Evolutionary conservation across 2,888 invertebrate species (phyloP), one percentile per base, ranked within the genome.

Genomic region (Biston stratarius): DNA sequence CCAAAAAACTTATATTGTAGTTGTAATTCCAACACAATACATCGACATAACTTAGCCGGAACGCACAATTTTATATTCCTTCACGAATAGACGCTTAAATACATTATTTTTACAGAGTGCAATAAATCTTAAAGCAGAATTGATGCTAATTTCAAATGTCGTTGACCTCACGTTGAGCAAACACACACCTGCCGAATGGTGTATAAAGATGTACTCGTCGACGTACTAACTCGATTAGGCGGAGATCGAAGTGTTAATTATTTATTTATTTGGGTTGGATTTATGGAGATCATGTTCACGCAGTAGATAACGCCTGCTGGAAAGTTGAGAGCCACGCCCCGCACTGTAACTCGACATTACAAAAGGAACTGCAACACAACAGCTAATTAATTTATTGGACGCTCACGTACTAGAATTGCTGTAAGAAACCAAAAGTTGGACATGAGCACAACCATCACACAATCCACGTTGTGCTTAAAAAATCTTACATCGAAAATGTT

Each of bases 151-250:
- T 0, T 14, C 34, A n/a, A 6, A 14, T 59, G 65, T 42, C 60
- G 42, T 11, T 48, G 65, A 66, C 49, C 56, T 65, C 66, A 61
- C 61, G 56, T 45, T 34, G 40, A 45, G 42, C 36, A 61, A 45
- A 61, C 33, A 49, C 42, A 10, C 1, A 10, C 11, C 11, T 40
- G 3, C 36, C 36, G 3, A 24, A 11, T 45, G 49, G 24, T n/a
- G 12, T 51, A 61, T 61, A 47, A 57, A 65, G 49, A 48, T 51
- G n/a, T 40, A 40, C 14, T 49, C 33, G 7, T 3, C 10, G 24
- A 59, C 14, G 38, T 8, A 48, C 53, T 64, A 65, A 60, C 36
- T n/a, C 40, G 10, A 64, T 64, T 64, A 64, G 51, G 12, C 0
- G 0, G 8, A 63, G 15, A 14, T 42, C 10, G 33, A 38, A 10